A percentile compares a stretch with the other conserved stretches of the same genome.
Evolutionary conservation across 1,140 invertebrate genomes (phyloP).

Genomic region (Pentalonia nigronervosa): DNA sequence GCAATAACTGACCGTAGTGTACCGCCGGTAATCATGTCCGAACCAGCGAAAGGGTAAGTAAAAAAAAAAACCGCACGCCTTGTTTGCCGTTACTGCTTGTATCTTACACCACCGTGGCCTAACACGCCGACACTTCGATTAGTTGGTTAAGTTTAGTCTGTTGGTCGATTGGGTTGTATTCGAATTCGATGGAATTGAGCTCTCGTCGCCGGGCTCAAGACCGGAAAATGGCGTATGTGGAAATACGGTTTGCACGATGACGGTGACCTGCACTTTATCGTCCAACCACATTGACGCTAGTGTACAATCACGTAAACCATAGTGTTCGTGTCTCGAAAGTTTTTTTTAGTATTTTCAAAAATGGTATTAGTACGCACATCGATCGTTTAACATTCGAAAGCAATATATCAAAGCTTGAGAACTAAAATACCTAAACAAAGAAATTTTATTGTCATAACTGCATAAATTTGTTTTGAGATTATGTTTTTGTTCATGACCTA

Average conservation of each 20-base stretch:
- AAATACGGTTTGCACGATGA: neutral
- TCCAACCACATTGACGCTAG: neutral
- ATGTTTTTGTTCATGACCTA: neutral
- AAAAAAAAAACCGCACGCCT: neutral
- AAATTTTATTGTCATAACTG: neutral
- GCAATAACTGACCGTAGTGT: too few species aligned
- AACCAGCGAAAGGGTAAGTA: conserved; percentile 55
- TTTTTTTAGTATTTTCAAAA: neutral
- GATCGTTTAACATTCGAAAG: neutral
- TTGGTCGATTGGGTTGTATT: too few species aligned
- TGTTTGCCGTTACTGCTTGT: too few species aligned
- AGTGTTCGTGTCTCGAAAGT: neutral
- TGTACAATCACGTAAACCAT: neutral
- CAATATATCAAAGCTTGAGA: neutral
- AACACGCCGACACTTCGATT: neutral
- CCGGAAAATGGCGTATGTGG: neutral
- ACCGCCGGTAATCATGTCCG: neutral
- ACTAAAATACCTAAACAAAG: neutral
- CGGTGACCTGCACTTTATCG: neutral
- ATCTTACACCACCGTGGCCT: too few species aligned
- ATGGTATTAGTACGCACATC: neutral
- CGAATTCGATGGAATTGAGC: neutral
- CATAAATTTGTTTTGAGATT: neutral
- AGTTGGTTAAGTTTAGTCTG: neutral
- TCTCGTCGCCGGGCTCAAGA: too few species aligned